These are phyloP conservation scores for Euglossa dilemma DNA, from an alignment of 1,140 invertebrate species.

Conservation along the genomic window DNA sequence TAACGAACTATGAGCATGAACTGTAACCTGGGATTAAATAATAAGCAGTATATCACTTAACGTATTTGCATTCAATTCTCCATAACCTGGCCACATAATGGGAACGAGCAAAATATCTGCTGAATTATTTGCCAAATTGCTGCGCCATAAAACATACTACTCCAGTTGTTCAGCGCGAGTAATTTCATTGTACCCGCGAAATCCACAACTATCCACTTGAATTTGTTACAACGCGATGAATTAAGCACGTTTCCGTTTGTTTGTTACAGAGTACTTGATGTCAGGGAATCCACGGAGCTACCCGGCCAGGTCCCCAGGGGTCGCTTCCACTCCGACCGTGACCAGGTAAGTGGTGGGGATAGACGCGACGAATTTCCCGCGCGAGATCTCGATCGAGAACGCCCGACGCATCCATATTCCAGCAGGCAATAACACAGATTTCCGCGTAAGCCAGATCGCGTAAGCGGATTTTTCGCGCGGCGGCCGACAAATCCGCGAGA, in stretches of 20 bases:
- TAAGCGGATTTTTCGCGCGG: constrained; percentile 64
- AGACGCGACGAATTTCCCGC: constrained; percentile 44
- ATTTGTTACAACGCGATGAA: constrained; percentile 1
- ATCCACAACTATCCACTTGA: background rate
- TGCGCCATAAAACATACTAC: too few species aligned
- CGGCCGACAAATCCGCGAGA: constrained; percentile 57
- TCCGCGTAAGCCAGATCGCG: constrained; percentile 48
- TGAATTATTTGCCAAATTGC: too few species aligned
- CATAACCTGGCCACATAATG: too few species aligned
- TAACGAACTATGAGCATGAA: too few species aligned
- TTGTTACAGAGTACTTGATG: constrained; percentile 83
- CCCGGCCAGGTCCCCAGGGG: constrained; percentile 80
- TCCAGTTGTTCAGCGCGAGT: too few species aligned
- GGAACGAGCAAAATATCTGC: too few species aligned
- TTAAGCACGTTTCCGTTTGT: constrained; percentile 30
- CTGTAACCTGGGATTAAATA: too few species aligned
- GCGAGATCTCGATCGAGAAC: constrained; percentile 23
- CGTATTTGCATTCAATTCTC: too few species aligned
- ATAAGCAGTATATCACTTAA: too few species aligned
- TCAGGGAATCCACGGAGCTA: constrained; percentile 81
- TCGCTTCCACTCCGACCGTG: constrained; percentile 74
- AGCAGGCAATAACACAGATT: constrained; percentile 54
- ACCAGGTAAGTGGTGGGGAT: constrained; percentile 71
- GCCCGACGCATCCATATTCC: constrained; percentile 57
- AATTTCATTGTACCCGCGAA: too few species aligned